Evolutionary conservation across 2,113 vertebrate genomes (phyloP).

Genomic region (Sylvietta virens): DNA sequence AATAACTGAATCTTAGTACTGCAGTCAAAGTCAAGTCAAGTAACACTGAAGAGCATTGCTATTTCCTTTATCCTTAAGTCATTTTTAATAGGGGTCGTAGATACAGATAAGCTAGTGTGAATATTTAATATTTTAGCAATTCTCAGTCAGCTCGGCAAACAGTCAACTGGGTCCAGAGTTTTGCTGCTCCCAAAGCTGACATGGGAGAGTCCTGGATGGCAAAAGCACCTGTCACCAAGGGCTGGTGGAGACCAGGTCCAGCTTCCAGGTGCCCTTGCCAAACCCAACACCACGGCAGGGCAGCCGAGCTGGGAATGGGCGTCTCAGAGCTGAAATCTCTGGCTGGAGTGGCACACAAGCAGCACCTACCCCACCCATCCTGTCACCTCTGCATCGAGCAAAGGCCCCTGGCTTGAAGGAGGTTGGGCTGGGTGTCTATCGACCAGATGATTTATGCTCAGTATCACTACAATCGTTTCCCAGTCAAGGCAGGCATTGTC

Average conservation of each 20-base stretch:
- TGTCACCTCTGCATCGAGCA: neutral
- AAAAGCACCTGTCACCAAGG: neutral
- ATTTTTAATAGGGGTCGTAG: neutral
- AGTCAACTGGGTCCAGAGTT: neutral
- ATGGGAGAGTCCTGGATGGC: neutral
- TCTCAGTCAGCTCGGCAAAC: neutral
- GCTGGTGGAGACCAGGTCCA: neutral
- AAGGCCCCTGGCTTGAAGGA: neutral
- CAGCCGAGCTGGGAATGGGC: neutral
- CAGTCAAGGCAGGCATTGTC: neutral
- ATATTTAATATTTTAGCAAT: neutral
- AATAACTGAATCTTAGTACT: neutral
- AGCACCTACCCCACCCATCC: neutral
- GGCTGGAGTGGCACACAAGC: fast-evolving
- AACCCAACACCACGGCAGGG: fast-evolving
- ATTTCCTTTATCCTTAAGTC: neutral
- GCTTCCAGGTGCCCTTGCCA: neutral
- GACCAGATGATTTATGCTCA: neutral
- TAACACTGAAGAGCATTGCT: neutral
- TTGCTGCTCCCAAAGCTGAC: neutral
- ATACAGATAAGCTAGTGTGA: neutral
- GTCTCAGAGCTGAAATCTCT: neutral
- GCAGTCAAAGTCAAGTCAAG: neutral
- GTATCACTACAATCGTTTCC: neutral
- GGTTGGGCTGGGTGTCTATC: neutral